Evolutionary conservation across 2,113 vertebrate genomes (phyloP), one percentile per base, ranked within the genome.

Genomic region (Poecilia latipinna): DNA sequence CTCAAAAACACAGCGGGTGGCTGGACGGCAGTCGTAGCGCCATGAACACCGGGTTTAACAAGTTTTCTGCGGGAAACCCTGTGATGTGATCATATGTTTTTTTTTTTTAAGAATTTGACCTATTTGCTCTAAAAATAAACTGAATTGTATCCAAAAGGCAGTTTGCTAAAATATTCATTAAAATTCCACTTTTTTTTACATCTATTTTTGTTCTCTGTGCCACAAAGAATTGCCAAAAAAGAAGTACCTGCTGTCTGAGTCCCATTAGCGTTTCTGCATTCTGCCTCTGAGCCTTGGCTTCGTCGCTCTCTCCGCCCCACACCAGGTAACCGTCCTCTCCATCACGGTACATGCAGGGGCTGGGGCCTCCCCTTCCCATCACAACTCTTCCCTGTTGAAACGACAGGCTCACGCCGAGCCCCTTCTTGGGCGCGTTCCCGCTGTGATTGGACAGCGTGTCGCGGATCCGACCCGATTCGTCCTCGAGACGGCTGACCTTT

Each of bases 401-500:
- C 24, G 91, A 70, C 63, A 92, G 51, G 84, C 84, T 91, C 91
- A 93, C 88, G 72, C 88, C 90, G 29, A 82, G 93, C n/a, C 83
- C 88, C 68, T 94, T 94, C 48, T 71, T 77, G 31, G 54, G 57
- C 7, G 11, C 54, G 15, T 62, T 88, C 60, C 77, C 89, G 54
- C 82, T 64, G 65, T 91, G 83, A 69, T 44, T 74, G 61, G 77
- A 70, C 80, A 95, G 78, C 0, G 94, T 86, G 32, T 95, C 95
- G 11, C 95, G 93, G 42, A 98, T 94, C 51, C 94, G 94, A 0
- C 75, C 83, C 0, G 93, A 94, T 91, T 99, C 97, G 4, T 95
- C 94, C 85, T 99, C 97, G 39, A 98, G 65, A 32, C 95, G 95
- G 2, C 94, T 90, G 0, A 96, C 90, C 86, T 99, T 98, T 89